A percentile compares a stretch with the other conserved stretches of the same genome.
These are phyloP conservation scores for Cyphomyrus discorhynchus DNA, from an alignment of 2,113 vertebrate genomes.

Conservation along the genomic window DNA sequence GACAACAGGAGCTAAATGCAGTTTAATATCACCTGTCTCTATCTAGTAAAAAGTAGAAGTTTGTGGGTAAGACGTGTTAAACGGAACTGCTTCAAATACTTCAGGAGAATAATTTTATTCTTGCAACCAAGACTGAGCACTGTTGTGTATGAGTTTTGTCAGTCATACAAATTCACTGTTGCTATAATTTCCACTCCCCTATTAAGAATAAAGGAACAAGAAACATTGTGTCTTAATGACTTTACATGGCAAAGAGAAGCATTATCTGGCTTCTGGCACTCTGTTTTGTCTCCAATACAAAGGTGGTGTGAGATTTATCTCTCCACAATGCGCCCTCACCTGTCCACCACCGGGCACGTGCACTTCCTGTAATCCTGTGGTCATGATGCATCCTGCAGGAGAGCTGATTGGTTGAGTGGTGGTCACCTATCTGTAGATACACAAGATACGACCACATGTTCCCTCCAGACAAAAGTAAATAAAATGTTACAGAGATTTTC, in stretches of 20 bases:
- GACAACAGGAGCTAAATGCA: neutral
- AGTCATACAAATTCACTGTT: neutral
- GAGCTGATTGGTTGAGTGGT: neutral
- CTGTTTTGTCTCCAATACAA: neutral
- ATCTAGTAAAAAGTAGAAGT: neutral
- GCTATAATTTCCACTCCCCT: neutral
- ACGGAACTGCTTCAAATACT: neutral
- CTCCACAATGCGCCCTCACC: neutral
- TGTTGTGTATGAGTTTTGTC: neutral
- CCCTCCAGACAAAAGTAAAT: neutral
- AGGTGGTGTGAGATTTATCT: neutral
- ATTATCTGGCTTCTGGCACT: neutral
- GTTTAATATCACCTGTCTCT: neutral
- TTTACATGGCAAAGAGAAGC: neutral
- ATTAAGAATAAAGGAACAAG: neutral
- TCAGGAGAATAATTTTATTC: neutral
- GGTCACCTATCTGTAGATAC: neutral
- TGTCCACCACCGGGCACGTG: neutral
- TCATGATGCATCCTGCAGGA: neutral
- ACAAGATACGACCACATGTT: neutral
- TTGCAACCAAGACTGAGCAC: neutral
- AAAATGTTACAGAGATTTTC: neutral
- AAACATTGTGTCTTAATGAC: neutral
- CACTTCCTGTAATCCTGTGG: neutral
- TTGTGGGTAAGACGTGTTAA: neutral